A percentile compares a stretch with the other conserved stretches of the same genome.
Evolutionary conservation across 2,888 invertebrate species (phyloP).

Genomic region (Pharmacophagus antenor): DNA sequence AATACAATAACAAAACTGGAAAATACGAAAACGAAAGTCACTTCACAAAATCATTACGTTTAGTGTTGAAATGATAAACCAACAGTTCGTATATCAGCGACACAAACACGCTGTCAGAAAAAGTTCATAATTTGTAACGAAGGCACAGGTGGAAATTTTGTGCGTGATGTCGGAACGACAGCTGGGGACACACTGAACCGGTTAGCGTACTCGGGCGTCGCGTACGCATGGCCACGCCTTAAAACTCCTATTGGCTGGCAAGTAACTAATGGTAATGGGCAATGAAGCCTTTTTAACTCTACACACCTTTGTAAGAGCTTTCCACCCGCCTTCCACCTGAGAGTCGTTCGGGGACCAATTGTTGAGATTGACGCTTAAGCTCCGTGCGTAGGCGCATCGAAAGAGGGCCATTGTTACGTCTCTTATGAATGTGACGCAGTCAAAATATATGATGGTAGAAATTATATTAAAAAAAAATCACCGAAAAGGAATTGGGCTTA

Average conservation of each 20-base stretch:
- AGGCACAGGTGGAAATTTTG: slow-evolving; percentile 37
- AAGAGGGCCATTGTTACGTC: slow-evolving; percentile 45
- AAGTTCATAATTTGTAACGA: slow-evolving; percentile 62
- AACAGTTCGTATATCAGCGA: slow-evolving; percentile 39
- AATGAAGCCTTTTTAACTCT: slow-evolving; percentile 58
- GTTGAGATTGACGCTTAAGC: slow-evolving; percentile 57
- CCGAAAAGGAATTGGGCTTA: no score
- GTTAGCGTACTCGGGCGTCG: slow-evolving; percentile 61
- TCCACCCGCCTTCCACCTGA: slow-evolving; percentile 65
- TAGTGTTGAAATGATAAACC: slow-evolving; percentile 36
- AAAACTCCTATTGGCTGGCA: slow-evolving; percentile 51
- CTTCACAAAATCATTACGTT: slow-evolving; percentile 65
- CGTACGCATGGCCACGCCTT: slow-evolving; percentile 68
- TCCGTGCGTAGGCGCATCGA: slow-evolving; percentile 63
- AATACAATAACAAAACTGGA: slow-evolving; percentile 42
- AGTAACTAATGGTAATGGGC: slow-evolving; percentile 55
- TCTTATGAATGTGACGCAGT: slow-evolving; percentile 27
- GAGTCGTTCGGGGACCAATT: slow-evolving; percentile 60
- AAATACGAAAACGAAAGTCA: slow-evolving; percentile 48
- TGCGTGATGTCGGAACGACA: slow-evolving; percentile 61
- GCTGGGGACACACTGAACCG: slow-evolving; percentile 70
- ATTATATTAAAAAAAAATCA: no score
- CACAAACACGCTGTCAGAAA: slow-evolving; percentile 50
- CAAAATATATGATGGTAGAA: slow-evolving; percentile 2
- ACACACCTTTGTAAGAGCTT: slow-evolving; percentile 59